Conservation (phyloP, 2,888 invertebrate species). For the Nomada goodeniana region DNA sequence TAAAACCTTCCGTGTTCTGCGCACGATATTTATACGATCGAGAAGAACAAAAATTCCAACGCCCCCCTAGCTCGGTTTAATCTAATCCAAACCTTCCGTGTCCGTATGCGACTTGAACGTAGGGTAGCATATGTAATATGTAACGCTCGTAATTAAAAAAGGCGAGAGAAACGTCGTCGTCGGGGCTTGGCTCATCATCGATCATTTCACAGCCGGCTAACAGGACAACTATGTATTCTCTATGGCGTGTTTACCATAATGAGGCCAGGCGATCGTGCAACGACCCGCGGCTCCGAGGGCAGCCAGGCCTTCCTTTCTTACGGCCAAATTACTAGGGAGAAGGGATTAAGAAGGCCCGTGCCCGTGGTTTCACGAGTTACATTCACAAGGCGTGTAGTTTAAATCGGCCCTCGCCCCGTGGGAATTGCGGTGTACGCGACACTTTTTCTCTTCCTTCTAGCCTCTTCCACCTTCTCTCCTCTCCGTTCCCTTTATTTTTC, state of each 20-base stretch:
- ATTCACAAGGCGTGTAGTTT: conserved; percentile 56
- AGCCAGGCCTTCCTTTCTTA: conserved; percentile 61
- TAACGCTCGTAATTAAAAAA: conserved; percentile 27
- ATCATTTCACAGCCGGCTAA: conserved; percentile 49
- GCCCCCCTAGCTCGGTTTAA: no score
- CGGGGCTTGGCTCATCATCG: conserved; percentile 34
- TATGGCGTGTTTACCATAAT: conserved; percentile 53
- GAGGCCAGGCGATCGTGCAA: conserved; percentile 59
- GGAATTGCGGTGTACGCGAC: conserved; percentile 67
- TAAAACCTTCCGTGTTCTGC: no score
- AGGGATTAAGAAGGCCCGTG: conserved; percentile 55
- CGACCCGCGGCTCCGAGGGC: conserved; percentile 52
- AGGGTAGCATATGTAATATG: background rate
- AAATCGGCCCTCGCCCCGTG: conserved; percentile 64
- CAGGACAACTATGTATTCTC: conserved; percentile 52
- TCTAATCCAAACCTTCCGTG: no score
- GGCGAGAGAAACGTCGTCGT: conserved; percentile 36
- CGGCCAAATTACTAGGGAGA: conserved; percentile 58
- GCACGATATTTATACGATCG: no score
- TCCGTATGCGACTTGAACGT: no score
- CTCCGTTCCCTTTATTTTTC: conserved; percentile 57
- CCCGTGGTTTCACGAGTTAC: conserved; percentile 55
- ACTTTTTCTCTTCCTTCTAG: conserved; percentile 64
- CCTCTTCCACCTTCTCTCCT: conserved; percentile 54
- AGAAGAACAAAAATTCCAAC: no score